Conservation (phyloP, 1,140 invertebrate species). For the Macrobrachium nipponense region DNA sequence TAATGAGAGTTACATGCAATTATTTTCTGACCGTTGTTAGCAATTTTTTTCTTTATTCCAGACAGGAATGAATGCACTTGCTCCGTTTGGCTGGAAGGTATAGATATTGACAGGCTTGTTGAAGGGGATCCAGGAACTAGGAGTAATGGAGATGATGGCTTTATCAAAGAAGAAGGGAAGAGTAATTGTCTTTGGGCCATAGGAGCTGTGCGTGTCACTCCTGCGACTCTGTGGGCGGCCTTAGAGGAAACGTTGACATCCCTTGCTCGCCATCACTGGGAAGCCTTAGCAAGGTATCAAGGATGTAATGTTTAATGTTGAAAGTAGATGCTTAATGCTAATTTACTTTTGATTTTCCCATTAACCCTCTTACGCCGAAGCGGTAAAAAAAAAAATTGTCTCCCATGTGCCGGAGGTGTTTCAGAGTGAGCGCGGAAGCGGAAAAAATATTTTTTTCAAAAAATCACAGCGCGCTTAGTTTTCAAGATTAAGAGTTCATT, state of each 20-base stretch:
- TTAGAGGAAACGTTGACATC: constrained; percentile 53
- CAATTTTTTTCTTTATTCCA: not conserved
- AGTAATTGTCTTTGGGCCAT: constrained; percentile 38
- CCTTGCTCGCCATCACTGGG: constrained; percentile 48
- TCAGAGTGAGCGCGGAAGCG: too few relatives aligned
- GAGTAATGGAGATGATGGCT: constrained; percentile 29
- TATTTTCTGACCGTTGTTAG: too few relatives aligned
- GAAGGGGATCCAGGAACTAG: constrained; percentile 4
- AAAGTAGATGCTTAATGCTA: too few relatives aligned
- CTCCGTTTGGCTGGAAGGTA: constrained; percentile 53
- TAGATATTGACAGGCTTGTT: constrained; percentile 17
- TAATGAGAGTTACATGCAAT: too few relatives aligned
- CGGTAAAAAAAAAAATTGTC: too few relatives aligned
- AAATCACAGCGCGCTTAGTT: too few relatives aligned
- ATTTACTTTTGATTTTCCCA: too few relatives aligned
- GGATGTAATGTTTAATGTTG: too few relatives aligned
- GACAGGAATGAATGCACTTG: constrained; percentile 51
- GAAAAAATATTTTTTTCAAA: too few relatives aligned
- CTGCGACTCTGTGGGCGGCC: constrained; percentile 49
- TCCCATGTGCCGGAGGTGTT: too few relatives aligned
- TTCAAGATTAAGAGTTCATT: too few relatives aligned
- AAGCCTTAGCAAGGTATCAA: constrained; percentile 37
- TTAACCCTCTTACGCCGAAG: too few relatives aligned
- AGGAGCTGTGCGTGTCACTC: constrained; percentile 48
- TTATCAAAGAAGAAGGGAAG: not conserved